phyloP scores from a whole-genome alignment of 2,113 vertebrate species.

The Nyctereutes procyonoides region DNA sequence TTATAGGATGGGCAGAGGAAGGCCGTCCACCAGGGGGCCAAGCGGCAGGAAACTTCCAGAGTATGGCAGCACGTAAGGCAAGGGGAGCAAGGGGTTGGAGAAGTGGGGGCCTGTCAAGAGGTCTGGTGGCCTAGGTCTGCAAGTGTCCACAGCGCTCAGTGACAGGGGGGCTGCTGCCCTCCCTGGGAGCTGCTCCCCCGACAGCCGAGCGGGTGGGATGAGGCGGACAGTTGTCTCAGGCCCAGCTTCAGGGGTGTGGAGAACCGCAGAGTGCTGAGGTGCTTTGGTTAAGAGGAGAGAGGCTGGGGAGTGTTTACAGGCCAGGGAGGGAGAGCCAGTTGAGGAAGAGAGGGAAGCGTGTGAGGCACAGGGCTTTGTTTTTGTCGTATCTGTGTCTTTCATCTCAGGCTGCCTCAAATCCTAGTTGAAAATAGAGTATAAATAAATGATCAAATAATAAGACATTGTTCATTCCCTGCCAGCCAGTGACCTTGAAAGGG shows the following conservation, averaged over 20 bases:
- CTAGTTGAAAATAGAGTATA: conserved; percentile 64
- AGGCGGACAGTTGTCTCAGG: background rate
- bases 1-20: background rate
- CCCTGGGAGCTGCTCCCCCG: accelerated
- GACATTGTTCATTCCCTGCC: background rate
- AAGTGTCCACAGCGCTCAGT: accelerated
- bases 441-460: conserved; percentile 73
- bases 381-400: background rate
- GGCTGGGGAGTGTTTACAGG: background rate
- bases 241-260: accelerated
- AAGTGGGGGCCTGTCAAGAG: background rate
- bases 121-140: no score
- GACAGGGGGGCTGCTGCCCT: no score
- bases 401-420: background rate
- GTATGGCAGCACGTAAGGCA: accelerated
- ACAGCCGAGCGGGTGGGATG: accelerated
- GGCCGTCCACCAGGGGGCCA: background rate
- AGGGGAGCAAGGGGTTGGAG: background rate
- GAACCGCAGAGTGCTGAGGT: accelerated
- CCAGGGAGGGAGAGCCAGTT: background rate
- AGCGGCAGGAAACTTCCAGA: background rate
- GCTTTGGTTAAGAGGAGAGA: background rate
- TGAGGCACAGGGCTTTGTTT: background rate
- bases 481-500: conserved; percentile 56
- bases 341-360: background rate